A percentile compares a stretch with the other conserved stretches of the same genome.
phyloP scores from a whole-genome alignment of 2,797 vertebrate species.

The Pangasius sanitwongsei region DNA sequence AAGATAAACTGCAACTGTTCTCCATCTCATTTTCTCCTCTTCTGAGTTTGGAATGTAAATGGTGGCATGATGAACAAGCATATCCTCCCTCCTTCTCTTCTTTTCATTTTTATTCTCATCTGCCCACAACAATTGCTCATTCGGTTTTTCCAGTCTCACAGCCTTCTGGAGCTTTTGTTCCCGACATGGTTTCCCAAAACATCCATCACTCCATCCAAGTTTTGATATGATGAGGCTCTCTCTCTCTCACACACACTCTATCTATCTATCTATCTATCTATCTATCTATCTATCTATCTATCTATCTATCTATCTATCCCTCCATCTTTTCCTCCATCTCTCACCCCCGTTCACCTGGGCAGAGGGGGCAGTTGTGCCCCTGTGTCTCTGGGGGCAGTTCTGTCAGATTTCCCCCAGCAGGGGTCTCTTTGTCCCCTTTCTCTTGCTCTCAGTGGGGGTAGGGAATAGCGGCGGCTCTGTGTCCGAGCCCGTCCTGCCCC shows the following conservation, averaged over 20 bases:
- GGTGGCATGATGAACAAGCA: conserved; percentile 28
- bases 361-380: conserved; percentile 85
- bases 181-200: conserved; percentile 9
- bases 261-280: not conserved
- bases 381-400: conserved; percentile 84
- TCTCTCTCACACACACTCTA: not conserved
- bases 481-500: conserved; percentile 51
- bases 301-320: not conserved
- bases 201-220: conserved; percentile 28
- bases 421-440: conserved; percentile 84
- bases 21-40: not conserved
- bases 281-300: not conserved
- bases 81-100: conserved; percentile 19
- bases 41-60: not conserved
- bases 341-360: conserved; percentile 49
- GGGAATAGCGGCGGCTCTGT: conserved; percentile 52
- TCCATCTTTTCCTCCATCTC: conserved; percentile 28
- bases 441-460: conserved; percentile 76
- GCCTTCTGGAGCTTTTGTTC: conserved; percentile 48
- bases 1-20: not conserved
- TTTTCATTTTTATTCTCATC: conserved; percentile 19
- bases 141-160: not conserved
- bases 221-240: not conserved
- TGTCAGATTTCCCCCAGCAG: conserved; percentile 84
- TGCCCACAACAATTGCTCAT: conserved; percentile 10